Evolutionary conservation across 2,113 vertebrate genomes (phyloP), one percentile per base, ranked within the genome.

Genomic region (Cheilinus undulatus): DNA sequence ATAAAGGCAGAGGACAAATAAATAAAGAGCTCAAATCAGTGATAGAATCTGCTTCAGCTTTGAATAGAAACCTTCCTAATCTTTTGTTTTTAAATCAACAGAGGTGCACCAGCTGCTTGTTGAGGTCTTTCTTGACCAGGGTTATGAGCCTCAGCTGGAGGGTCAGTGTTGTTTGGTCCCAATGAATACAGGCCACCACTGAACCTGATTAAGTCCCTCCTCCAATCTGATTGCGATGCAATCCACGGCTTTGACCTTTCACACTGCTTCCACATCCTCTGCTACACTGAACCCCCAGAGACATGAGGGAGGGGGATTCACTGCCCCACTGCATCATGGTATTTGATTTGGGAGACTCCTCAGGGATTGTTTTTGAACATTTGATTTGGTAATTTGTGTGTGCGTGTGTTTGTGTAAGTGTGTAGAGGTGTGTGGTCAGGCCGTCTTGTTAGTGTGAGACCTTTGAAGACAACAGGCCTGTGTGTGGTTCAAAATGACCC

Each of bases 181-280:
- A 11, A 56, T 85, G 86, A 89, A 90, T 83, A 72, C 65, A 73
- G 69, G 66, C 71, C 61, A 42, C 48, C n/a, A n/a, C 36, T 60
- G 54, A 85, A 84, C 61, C 60, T 57, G 82, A 89, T 88, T 85
- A 80, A 32, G 40, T 49, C 34, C 67, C 66, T 46, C 32, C 82
- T 75, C 58, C 71, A 83, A 80, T 80, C 81, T 87, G 84, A 91
- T 90, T 87, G 86, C 63, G 60, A 84, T 83, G 79, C 80, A 70
- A 49, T 45, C 9, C 13, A 23, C 45, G 67, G 54, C 26, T 43
- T 45, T 62, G 78, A 91, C 86, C 90, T 85, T 83, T 84, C 48
- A 86, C 82, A 74, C 76, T 7, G 36, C 50, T 30, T 82, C 52
- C 50, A 42, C 52, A 51, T 77, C 64, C 72, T 49, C 73, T 48